phyloP scores from a whole-genome alignment of 2,113 vertebrate genomes.

The Menidia beryllina region DNA sequence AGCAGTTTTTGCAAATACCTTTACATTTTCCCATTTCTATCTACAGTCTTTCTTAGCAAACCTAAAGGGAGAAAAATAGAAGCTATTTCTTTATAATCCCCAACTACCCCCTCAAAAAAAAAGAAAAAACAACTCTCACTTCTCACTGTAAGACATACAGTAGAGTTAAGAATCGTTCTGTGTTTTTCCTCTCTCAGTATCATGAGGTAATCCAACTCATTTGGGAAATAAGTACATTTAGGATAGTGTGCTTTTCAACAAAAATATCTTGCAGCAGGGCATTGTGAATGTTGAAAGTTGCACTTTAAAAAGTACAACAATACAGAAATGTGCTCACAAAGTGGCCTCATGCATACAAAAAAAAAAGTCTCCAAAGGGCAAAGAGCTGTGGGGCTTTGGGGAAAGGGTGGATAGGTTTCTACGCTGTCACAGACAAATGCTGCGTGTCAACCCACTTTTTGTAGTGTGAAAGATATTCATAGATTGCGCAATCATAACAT shows the following conservation, averaged over 20 bases:
- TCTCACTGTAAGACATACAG: slow-evolving; percentile 77
- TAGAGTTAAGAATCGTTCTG: slow-evolving; percentile 66
- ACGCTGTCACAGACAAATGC: slow-evolving; percentile 22
- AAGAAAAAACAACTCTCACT: slow-evolving; percentile 20
- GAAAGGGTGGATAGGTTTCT: slow-evolving; percentile 9
- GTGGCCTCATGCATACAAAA: slow-evolving; percentile 76
- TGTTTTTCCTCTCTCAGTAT: slow-evolving; percentile 57
- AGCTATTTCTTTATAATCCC: not conserved
- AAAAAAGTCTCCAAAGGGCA: slow-evolving; percentile 46
- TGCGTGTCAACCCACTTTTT: slow-evolving; percentile 16
- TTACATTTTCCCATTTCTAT: not conserved
- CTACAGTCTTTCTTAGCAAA: slow-evolving; percentile 31
- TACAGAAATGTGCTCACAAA: slow-evolving; percentile 58
- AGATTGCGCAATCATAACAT: slow-evolving; percentile 17
- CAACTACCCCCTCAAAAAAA: not conserved
- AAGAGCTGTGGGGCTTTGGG: slow-evolving; percentile 33
- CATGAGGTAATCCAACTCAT: slow-evolving; percentile 61
- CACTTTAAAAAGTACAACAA: slow-evolving; percentile 75
- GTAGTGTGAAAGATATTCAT: slow-evolving; percentile 16
- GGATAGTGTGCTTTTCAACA: slow-evolving; percentile 21
- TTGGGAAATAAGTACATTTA: slow-evolving; percentile 42
- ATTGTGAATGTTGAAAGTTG: slow-evolving; percentile 51
- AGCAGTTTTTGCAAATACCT: not conserved
- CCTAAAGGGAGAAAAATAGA: slow-evolving; percentile 28
- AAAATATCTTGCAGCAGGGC: slow-evolving; percentile 1